Evolutionary conservation across 2,888 invertebrate genomes (phyloP), one percentile per base, ranked within the genome.

Genomic region (Ypsolopha scabrella): DNA sequence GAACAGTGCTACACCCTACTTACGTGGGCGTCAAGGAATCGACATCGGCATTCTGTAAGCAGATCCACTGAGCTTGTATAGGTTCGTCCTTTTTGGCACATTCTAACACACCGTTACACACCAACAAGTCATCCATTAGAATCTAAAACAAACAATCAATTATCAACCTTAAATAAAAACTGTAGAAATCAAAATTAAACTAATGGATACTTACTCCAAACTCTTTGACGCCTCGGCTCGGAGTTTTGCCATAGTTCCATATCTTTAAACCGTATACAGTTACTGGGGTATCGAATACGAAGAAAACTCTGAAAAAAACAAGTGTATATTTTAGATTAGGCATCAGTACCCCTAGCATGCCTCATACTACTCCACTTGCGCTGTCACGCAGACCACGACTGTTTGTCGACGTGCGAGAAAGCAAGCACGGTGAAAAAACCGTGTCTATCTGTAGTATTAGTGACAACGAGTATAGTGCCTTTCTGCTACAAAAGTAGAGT

Each of bases 171-270:
- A 41, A 8, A 49, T 34, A 6, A 41, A 2, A 9, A 44, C 47
- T 10, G 24, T 24, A 35, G 10, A 41, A 38, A 24, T 50, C 41
- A 50, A 11, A 14, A 14, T 13, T 7, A 6, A 46, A 47, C 10
- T 8, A 33, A 10, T 24, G 39, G 33, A 24, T n/a, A 83, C 89
- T 88, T 76, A 94, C 94, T 57, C 91, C 93, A 75, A 94, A 93
- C 76, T 95, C 94, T 70, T 93, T 93, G 33, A 94, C 93, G 7
- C 94, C 94, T 64, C 95, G 86, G 6, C 78, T 81, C 0, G 92
- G 89, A 0, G 93, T 93, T 78, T 95, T 95, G 36, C 91, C 90
- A 68, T 95, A 95, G 78, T 95, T 95, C 94, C 94, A 95, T 57
- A 95, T 78, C 67, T 92, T 92, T 53, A 95, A 89, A 65, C 90